phyloP scores from a whole-genome alignment of 2,113 vertebrate genomes.

The Blennius ocellaris region DNA sequence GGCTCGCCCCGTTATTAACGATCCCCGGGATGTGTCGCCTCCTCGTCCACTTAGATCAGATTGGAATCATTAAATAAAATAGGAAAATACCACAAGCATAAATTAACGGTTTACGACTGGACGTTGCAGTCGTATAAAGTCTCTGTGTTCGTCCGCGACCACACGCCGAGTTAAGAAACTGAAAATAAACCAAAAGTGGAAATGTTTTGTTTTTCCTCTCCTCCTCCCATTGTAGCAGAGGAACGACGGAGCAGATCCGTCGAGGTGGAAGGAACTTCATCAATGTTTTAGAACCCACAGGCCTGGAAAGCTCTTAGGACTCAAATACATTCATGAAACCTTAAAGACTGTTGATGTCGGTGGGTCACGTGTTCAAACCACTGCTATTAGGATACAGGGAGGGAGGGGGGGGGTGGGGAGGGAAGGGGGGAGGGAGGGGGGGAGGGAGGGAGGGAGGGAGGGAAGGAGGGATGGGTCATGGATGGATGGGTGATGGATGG shows the following conservation, averaged over 20 bases:
- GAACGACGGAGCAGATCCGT: conserved; percentile 9
- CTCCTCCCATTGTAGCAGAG: conserved; percentile 16
- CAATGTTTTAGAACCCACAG: conserved; percentile 72
- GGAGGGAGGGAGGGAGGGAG: too few relatives aligned
- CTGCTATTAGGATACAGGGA: conserved; percentile 52
- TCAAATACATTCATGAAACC: conserved; percentile 75
- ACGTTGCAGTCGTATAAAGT: neutral
- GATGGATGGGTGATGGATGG: too few relatives aligned
- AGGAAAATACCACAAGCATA: neutral
- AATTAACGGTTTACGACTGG: neutral
- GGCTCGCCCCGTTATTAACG: conserved; percentile 8
- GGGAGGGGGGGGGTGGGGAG: too few relatives aligned
- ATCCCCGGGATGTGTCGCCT: conserved; percentile 11
- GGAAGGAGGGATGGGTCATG: too few relatives aligned
- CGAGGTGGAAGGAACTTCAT: conserved; percentile 72
- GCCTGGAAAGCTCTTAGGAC: conserved; percentile 58
- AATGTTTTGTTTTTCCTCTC: neutral
- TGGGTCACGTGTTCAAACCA: conserved; percentile 43
- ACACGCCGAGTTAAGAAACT: neutral
- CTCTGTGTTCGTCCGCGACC: neutral
- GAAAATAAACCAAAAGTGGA: neutral
- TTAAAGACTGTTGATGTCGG: conserved; percentile 70
- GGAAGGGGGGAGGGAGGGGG: too few relatives aligned
- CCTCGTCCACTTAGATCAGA: neutral
- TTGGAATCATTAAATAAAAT: neutral